Evolutionary conservation across 2,113 vertebrate species (phyloP), one percentile per base, ranked within the genome.

Genomic region (Daphoenositta chrysoptera): DNA sequence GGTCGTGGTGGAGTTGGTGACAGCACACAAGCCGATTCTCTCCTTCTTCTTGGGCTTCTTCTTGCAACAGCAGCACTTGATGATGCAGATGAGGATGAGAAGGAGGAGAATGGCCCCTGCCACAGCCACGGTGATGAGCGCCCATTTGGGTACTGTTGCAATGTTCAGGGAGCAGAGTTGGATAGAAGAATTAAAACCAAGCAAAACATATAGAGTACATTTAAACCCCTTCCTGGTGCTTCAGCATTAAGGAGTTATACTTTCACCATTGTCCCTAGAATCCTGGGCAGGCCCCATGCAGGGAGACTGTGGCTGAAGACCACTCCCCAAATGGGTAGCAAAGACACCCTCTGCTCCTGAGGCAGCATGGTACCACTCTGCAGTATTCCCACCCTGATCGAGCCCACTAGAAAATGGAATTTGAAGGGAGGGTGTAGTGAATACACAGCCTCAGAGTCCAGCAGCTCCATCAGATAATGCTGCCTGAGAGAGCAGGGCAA

Each of bases 91-190:
- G 83, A 98, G 82, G 80, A 98, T 98, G 64, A 98, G 83, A 23
- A 98, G 40, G 18, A 98, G 8, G 28, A 99, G 72, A 87, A 99
- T 9, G 0, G 84, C 91, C 0, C 87, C 97, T 6, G 77, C 85
- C 4, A 83, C 96, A 7, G 97, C 93, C 10, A 98, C 31, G 0
- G 96, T 6, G 7, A 98, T 97, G 77, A 98, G 89, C 0, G 87
- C 98, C 99, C 99, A 99, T 96, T 69, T 96, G 73, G 98, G 98
- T 97, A 99, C 99, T 99, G 97, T n/a, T 45, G 54, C 2, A 2
- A 54, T n/a, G 3, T 64, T 86, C 10, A 6, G n/a, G 42, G 27
- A 91, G 51, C 0, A 1, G 33, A 93, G 31, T 80, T 75, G 60
- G 39, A 82, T 11, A 44, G 63, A 79, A 79, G 44, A 75, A 48